These are phyloP conservation scores for Dasypogon diadema DNA, from an alignment of 2,888 invertebrate species.

Conservation along the genomic window DNA sequence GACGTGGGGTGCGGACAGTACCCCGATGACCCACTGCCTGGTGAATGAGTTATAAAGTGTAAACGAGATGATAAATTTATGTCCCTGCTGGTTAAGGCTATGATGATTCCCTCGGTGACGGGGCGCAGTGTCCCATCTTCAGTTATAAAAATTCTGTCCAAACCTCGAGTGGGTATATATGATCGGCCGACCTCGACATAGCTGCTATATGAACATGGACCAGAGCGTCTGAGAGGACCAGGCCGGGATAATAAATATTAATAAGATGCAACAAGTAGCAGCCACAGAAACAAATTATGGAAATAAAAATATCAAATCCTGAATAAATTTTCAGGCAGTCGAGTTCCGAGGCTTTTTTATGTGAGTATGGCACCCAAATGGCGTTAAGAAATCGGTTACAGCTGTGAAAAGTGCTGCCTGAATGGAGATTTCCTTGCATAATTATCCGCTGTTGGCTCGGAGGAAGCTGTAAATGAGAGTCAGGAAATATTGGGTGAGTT, in stretches of 20 bases:
- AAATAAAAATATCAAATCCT: slow-evolving; percentile 58
- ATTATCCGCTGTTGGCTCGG: slow-evolving; percentile 2
- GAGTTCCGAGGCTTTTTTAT: slow-evolving; percentile 18
- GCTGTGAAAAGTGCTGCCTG: slow-evolving; percentile 20
- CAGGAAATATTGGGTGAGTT: neutral
- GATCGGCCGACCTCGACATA: slow-evolving; percentile 13
- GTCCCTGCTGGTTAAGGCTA: slow-evolving; percentile 45
- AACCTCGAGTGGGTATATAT: slow-evolving; percentile 15
- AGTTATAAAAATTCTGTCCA: slow-evolving; percentile 43
- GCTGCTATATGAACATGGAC: slow-evolving; percentile 1
- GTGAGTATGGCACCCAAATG: slow-evolving; percentile 27
- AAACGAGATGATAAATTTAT: slow-evolving; percentile 56
- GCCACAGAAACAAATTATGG: slow-evolving; percentile 57
- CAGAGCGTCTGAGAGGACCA: slow-evolving; percentile 1
- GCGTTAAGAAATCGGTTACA: slow-evolving; percentile 51
- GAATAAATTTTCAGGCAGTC: slow-evolving; percentile 55
- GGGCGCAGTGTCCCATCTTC: slow-evolving; percentile 31
- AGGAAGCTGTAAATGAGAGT: slow-evolving; percentile 16
- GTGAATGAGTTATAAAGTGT: slow-evolving; percentile 54
- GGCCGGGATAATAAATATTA: slow-evolving; percentile 57
- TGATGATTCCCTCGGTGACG: slow-evolving; percentile 42
- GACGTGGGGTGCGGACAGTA: neutral
- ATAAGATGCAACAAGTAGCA: slow-evolving; percentile 58
- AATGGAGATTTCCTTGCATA: slow-evolving; percentile 33
- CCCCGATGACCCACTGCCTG: slow-evolving; percentile 15